Conservation (phyloP, 2,113 vertebrate genomes). For the Scartelaos histophorus region DNA sequence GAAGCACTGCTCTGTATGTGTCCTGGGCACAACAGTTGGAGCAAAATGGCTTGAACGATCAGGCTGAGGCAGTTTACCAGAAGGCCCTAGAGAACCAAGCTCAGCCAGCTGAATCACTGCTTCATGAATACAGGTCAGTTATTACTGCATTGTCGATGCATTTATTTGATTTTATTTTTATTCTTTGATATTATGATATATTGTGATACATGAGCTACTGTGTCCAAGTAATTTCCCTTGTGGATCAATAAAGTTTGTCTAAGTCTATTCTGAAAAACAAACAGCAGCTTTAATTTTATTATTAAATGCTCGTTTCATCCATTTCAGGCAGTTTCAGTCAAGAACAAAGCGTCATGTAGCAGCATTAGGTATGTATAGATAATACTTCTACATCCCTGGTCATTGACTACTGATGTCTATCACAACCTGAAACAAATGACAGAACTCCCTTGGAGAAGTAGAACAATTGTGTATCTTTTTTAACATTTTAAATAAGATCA, state of each 20-base stretch:
- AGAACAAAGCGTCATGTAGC: conserved; percentile 51
- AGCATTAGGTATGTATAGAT: conserved; percentile 61
- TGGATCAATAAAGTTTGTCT: too few relatives aligned
- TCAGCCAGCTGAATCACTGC: conserved; percentile 74
- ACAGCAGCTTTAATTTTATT: too few relatives aligned
- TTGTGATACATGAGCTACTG: too few relatives aligned
- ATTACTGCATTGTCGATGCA: background rate
- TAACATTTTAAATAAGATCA: background rate
- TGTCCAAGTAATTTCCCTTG: too few relatives aligned
- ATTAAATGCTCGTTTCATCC: background rate
- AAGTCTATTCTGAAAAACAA: too few relatives aligned
- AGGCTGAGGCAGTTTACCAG: conserved; percentile 74
- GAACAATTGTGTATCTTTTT: background rate
- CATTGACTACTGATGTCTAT: background rate
- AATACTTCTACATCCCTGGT: background rate
- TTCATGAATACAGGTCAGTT: conserved; percentile 78
- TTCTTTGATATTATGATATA: background rate
- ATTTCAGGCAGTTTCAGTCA: conserved; percentile 78
- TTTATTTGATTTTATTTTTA: background rate
- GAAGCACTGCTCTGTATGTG: conserved; percentile 75
- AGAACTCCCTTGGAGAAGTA: too few relatives aligned
- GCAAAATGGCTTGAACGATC: conserved; percentile 59
- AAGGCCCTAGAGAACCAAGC: conserved; percentile 80
- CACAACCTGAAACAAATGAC: too few relatives aligned
- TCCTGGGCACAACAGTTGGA: conserved; percentile 83